Base-by-base conservation (phyloP, 2,888 invertebrate genomes). In the Imbricaverruca yamaguchii region DNA sequence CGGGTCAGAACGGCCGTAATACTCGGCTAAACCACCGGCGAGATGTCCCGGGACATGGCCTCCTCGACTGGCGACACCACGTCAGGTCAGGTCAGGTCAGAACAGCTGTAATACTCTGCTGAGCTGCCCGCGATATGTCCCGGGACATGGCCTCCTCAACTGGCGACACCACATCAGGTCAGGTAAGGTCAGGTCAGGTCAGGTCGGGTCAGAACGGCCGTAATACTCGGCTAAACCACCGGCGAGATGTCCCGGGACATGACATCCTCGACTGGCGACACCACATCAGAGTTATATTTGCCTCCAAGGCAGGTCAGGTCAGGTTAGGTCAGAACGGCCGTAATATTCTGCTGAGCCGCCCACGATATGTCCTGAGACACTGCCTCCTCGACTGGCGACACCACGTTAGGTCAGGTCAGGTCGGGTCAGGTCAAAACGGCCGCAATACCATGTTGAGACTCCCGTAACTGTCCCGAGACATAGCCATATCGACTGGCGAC, bases 31-130 rank as follows among this genome's bases (percentile, higher is more conserved):
- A 87, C 85, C 84, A 87, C 86, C 80, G 85, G 56, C 12, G 81
- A 25, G 13, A 23, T 11, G 74, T 82, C 82, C 21, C 57, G 10
- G 18, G 82, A 82, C 8, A 82, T 69, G 39, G 83, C 80, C 15
- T 82, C 80, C 15, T 81, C 82, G 57, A 65, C 69, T 15, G 82
- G 74, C 56, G 81, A 77, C 39, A 82, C 82, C 12, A 80, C 15
- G 8, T 15, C n/a, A 9, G 65, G 65, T 65, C 65, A 65, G 9
- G 59, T 59, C 23, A 65, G 39, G 39, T 18, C 61, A 61, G 86
- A 15, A 88, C 84, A 84, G 86, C 87, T 81, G 84, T 85, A 53
- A 83, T 80, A 10, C 82, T 81, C 80, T 63, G 67, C 77, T 84
- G 85, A 56, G 87, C 85, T 84, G 87, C 86, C 80, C 85, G 56